phyloP scores from a whole-genome alignment of 1,140 invertebrate genomes.

The Solen grandis region DNA sequence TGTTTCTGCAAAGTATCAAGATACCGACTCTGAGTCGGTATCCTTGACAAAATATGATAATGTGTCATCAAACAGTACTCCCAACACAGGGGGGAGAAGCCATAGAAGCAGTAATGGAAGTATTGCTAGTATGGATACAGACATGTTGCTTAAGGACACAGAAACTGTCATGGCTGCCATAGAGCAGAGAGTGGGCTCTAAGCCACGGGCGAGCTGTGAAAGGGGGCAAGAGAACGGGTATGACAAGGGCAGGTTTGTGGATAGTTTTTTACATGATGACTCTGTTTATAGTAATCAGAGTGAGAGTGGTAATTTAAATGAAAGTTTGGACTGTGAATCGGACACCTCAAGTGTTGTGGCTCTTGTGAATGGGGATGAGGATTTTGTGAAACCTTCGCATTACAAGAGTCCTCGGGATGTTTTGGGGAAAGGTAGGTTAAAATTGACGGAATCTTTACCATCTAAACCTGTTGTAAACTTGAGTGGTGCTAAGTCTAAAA shows the following conservation, averaged over 20 bases:
- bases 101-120: slow-evolving; percentile 51
- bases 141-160: slow-evolving; percentile 82
- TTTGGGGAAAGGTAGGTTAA: slow-evolving; percentile 61
- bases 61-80: slow-evolving; percentile 32
- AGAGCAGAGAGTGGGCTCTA: slow-evolving; percentile 79
- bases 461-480: slow-evolving; percentile 58
- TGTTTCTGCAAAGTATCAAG: slow-evolving; percentile 57
- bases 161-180: slow-evolving; percentile 83
- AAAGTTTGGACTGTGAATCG: slow-evolving; percentile 60
- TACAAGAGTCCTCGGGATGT: slow-evolving; percentile 73
- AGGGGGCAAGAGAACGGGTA: slow-evolving; percentile 46
- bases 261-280: too few species aligned
- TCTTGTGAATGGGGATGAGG: slow-evolving; percentile 73
- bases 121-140: slow-evolving; percentile 80
- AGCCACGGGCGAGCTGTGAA: slow-evolving; percentile 19
- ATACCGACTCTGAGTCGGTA: slow-evolving; percentile 62
- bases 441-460: slow-evolving; percentile 53
- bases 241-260: slow-evolving; percentile 1
- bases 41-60: slow-evolving; percentile 62
- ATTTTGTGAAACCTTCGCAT: slow-evolving; percentile 67
- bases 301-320: slow-evolving; percentile 37
- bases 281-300: not conserved
- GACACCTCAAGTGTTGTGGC: slow-evolving; percentile 73
- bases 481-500: slow-evolving; percentile 42
- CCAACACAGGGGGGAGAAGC: slow-evolving; percentile 24